Evolutionary conservation across 2,888 invertebrate genomes (phyloP).

Genomic region (Harmothoe impar): DNA sequence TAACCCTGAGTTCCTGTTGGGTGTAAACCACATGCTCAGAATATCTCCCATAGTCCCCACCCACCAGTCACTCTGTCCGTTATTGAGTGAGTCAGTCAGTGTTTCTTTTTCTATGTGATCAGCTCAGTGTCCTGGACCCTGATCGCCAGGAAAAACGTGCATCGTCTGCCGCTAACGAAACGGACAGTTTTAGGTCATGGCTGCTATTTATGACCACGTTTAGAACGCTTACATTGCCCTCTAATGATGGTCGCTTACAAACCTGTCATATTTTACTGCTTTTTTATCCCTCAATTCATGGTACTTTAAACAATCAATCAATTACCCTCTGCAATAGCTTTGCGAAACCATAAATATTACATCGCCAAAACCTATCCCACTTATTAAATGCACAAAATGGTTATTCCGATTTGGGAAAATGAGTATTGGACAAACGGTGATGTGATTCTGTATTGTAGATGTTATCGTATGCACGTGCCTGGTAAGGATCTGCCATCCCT

Average conservation of each 20-base stretch:
- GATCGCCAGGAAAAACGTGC: not conserved
- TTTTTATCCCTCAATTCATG: not conserved
- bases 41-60: not conserved
- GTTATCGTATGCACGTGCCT: too few species aligned
- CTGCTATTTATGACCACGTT: not conserved
- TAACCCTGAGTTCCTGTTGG: too few species aligned
- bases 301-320: conserved; percentile 15
- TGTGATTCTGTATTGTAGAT: too few species aligned
- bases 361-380: too few species aligned
- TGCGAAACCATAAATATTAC: not conserved
- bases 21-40: not conserved
- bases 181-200: not conserved
- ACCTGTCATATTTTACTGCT: conserved; percentile 14
- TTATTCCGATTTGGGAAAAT: too few species aligned
- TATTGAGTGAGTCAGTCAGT: not conserved
- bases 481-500: too few species aligned
- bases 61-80: not conserved
- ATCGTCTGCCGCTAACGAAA: not conserved
- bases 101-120: not conserved
- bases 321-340: not conserved
- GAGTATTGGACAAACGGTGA: too few species aligned
- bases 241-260: not conserved
- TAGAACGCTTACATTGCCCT: not conserved
- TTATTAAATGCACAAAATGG: too few species aligned
- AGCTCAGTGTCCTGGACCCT: not conserved